Conservation (phyloP, 2,888 invertebrate genomes). For the Candidula unifasciata region DNA sequence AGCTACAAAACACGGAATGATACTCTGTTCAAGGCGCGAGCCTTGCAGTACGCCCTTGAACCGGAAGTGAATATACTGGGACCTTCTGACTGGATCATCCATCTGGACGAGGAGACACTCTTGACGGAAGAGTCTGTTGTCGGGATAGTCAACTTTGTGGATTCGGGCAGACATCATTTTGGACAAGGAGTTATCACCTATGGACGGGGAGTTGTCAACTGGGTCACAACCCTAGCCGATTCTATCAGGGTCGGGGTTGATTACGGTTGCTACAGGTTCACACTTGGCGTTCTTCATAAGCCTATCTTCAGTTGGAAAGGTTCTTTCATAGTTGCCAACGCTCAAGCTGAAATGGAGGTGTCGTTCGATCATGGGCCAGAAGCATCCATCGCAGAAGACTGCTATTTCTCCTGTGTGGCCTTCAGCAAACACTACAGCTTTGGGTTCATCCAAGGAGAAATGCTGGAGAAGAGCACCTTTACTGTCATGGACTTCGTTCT, state of each 20-base stretch:
- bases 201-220: constrained; percentile 62
- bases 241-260: constrained; percentile 69
- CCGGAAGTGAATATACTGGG: constrained; percentile 61
- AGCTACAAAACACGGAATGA: constrained; percentile 58
- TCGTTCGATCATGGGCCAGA: constrained; percentile 32
- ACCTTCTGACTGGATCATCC: constrained; percentile 71
- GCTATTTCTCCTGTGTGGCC: constrained; percentile 61
- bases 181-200: constrained; percentile 67
- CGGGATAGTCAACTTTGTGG: constrained; percentile 71
- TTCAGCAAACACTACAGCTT: constrained; percentile 68
- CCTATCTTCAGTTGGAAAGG: constrained; percentile 74
- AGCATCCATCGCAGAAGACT: constrained; percentile 25
- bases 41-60: constrained; percentile 67
- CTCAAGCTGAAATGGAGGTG: constrained; percentile 61
- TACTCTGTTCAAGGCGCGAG: constrained; percentile 68
- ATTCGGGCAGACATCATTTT: constrained; percentile 64
- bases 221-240: constrained; percentile 70
- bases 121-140: constrained; percentile 56
- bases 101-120: constrained; percentile 68
- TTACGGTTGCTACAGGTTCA: constrained; percentile 67
- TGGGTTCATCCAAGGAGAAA: constrained; percentile 71
- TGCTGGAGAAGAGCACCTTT: constrained; percentile 72
- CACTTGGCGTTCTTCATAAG: constrained; percentile 67
- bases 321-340: constrained; percentile 70
- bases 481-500: constrained; percentile 66